Base-by-base conservation (phyloP, 2,113 vertebrate genomes). In the Clarias gariepinus region DNA sequence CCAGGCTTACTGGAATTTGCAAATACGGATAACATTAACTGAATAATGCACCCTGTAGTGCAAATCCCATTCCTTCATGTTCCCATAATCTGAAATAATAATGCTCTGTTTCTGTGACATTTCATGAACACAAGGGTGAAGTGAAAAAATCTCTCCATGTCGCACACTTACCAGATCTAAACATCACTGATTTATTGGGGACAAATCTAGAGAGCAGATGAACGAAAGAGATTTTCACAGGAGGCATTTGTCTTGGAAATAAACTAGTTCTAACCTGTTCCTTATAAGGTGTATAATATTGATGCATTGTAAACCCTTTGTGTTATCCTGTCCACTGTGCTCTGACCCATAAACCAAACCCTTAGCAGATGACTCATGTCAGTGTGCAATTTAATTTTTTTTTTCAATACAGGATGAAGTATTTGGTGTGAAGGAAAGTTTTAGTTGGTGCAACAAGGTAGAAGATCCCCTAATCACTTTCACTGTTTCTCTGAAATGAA, bases 101-200 rank as follows among this genome's bases (percentile, higher is more conserved):
- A 81, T 81, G 21, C 78, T 81, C 57, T 81, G 78, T 61, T 60
- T 41, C 57, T 25, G 19, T 81, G 78, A 81, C 78, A 81, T 83
- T 83, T 83, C 64, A 55, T 30, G 36, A 83, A 83, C 82, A 71
- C 64, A 4, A 25, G 66, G 47, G 66, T 55, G 53, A 71, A 33
- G 52, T 71, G 47, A 82, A 66, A 66, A 76, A 78, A 55, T 52
- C 74, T 25, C 47, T 78, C 74, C 18, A 18, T 78, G 74, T 55
- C 74, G 55, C 25, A 78, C 74, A 78, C n/a, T 55, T 60, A 12
- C 53, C 18, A 30, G 81, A 52, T 36, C 61, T n/a, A 15, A 64
- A 77, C 6, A 28, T 28, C 63, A 52, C 28, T 19, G 58, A 82
- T 30, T 81, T 53, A 28, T 66, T 55, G 21, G 61, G 21, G 63